Evolutionary conservation across 2,888 invertebrate species (phyloP).

Genomic region (Eupithecia pulchellata): DNA sequence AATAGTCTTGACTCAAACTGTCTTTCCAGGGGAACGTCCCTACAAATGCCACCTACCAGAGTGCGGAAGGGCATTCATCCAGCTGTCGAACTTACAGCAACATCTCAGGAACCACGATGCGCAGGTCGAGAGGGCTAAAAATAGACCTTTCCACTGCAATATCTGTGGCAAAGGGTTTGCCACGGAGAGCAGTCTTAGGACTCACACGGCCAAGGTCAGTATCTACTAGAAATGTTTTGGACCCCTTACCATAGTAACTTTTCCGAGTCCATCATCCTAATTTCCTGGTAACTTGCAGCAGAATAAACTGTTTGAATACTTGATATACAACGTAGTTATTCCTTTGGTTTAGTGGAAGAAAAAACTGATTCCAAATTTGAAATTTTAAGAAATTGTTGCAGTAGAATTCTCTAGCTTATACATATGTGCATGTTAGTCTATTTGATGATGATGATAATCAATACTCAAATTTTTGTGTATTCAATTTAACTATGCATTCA

Average conservation of each 20-base stretch:
- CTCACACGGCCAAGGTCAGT: slow-evolving; percentile 98
- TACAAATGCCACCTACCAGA: slow-evolving; percentile 98
- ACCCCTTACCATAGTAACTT: not conserved
- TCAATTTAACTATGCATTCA: not conserved
- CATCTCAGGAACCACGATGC: slow-evolving; percentile 98
- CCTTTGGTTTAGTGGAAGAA: not conserved
- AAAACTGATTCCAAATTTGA: not conserved
- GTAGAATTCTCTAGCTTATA: not conserved
- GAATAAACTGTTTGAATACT: not conserved
- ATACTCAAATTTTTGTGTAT: not conserved
- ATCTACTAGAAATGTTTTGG: slow-evolving; percentile 41
- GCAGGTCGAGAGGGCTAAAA: slow-evolving; percentile 97
- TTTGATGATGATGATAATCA: not conserved
- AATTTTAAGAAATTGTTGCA: not conserved
- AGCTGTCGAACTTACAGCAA: slow-evolving; percentile 97
- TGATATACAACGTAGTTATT: not conserved
- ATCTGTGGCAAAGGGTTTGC: slow-evolving; percentile 99
- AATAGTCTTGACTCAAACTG: slow-evolving; percentile 6
- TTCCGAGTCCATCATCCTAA: not conserved
- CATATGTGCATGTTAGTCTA: not conserved
- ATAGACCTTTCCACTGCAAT: slow-evolving; percentile 97
- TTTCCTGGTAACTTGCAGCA: not conserved
- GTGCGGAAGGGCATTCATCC: slow-evolving; percentile 98
- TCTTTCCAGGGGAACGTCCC: slow-evolving; percentile 93
- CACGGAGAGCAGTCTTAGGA: slow-evolving; percentile 96